Conservation (phyloP, 2,113 vertebrate genomes). For the Chamaetylas fuelleborni region DNA sequence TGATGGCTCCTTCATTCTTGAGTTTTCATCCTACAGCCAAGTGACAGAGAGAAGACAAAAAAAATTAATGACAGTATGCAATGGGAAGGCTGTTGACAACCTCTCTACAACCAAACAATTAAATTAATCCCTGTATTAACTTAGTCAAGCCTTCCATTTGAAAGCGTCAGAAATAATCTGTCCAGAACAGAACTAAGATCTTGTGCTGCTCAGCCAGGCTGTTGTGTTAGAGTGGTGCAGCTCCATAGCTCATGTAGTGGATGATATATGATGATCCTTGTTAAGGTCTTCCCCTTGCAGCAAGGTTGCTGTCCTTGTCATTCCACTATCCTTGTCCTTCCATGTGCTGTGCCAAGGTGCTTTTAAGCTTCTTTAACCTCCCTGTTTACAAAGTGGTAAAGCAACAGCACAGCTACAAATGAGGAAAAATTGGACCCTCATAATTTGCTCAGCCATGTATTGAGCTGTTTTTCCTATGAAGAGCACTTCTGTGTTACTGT, state of each 20-base stretch:
- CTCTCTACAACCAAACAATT: not conserved
- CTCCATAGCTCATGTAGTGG: not conserved
- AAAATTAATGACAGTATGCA: not conserved
- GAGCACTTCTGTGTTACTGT: not conserved
- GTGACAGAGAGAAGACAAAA: not conserved
- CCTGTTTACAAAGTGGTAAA: not conserved
- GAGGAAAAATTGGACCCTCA: not conserved
- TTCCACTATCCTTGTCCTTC: not conserved
- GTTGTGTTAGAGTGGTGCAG: not conserved
- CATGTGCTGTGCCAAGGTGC: fast-evolving
- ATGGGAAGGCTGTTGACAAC: not conserved
- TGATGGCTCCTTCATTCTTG: not conserved
- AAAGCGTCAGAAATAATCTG: not conserved
- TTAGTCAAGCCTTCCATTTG: not conserved
- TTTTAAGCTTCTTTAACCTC: not conserved
- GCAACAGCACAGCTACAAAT: not conserved
- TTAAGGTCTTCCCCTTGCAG: not conserved
- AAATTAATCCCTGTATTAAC: not conserved
- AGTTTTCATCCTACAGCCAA: not conserved
- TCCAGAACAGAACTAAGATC: not conserved
- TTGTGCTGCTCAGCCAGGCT: not conserved
- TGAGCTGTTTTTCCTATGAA: not conserved
- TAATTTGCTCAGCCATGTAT: fast-evolving
- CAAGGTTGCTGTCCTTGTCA: not conserved
- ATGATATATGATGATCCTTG: not conserved